phyloP scores from a whole-genome alignment of 2,113 vertebrate species.

The Dasyprocta punctata region DNA sequence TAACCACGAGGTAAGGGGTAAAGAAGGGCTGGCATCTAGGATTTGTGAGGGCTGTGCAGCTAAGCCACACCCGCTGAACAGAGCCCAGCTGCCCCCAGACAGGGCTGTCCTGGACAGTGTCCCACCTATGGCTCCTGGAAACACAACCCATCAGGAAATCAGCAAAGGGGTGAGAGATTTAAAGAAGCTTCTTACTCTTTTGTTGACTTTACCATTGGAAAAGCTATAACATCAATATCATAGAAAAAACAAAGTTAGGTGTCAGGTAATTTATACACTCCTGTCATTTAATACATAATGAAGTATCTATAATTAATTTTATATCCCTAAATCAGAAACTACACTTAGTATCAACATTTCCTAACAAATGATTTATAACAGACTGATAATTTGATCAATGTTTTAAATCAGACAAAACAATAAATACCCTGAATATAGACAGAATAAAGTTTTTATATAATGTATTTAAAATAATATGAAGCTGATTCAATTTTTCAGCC shows the following conservation, averaged over 20 bases:
- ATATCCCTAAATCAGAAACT: conserved; percentile 19
- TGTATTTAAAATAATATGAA: conserved; percentile 45
- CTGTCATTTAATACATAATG: conserved; percentile 8
- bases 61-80: neutral
- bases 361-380: conserved; percentile 21
- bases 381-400: neutral
- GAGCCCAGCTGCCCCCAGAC: neutral
- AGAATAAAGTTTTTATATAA: conserved; percentile 32
- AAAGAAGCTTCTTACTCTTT: neutral
- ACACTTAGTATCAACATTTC: neutral
- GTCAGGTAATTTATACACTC: conserved; percentile 19
- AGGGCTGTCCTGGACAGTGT: neutral
- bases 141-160: neutral
- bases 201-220: neutral
- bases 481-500: conserved; percentile 24
- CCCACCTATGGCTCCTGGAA: neutral
- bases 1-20: neutral
- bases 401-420: conserved; percentile 60
- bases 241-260: neutral
- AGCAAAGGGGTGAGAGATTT: neutral
- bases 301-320: conserved; percentile 22
- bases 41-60: neutral
- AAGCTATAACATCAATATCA: neutral
- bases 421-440: neutral
- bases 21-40: neutral